phyloP scores from a whole-genome alignment of 2,113 vertebrate species.

The Damaliscus lunatus region DNA sequence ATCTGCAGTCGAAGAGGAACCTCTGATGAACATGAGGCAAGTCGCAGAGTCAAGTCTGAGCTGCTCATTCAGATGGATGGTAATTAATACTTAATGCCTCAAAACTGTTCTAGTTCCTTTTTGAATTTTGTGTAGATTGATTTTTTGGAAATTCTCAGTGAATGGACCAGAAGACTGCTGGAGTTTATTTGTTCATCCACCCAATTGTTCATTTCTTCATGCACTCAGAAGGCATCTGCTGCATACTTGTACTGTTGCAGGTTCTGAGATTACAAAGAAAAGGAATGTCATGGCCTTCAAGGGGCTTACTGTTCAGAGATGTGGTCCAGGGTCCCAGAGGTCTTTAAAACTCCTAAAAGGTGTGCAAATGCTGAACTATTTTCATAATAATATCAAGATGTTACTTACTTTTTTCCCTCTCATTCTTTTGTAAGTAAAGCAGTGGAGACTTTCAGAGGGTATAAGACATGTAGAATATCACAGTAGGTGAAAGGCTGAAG shows the following conservation, averaged over 20 bases:
- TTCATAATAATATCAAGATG: background rate
- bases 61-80: constrained; percentile 89
- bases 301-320: background rate
- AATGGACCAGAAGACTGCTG: background rate
- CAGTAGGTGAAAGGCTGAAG: background rate
- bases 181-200: background rate
- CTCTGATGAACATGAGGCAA: constrained; percentile 86
- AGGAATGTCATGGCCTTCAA: background rate
- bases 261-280: background rate
- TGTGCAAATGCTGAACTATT: background rate
- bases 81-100: constrained; percentile 64
- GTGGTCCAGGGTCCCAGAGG: background rate
- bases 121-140: background rate
- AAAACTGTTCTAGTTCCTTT: background rate
- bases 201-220: background rate
- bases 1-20: constrained; percentile 88
- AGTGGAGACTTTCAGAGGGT: background rate
- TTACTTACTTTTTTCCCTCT: background rate
- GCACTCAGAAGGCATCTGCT: background rate
- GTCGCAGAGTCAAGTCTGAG: constrained; percentile 88
- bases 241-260: background rate
- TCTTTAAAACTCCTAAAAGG: background rate
- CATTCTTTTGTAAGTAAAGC: background rate
- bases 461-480: background rate
- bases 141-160: background rate